Evolutionary conservation across 2,113 vertebrate species (phyloP).

Genomic region (Steatornis caripensis): DNA sequence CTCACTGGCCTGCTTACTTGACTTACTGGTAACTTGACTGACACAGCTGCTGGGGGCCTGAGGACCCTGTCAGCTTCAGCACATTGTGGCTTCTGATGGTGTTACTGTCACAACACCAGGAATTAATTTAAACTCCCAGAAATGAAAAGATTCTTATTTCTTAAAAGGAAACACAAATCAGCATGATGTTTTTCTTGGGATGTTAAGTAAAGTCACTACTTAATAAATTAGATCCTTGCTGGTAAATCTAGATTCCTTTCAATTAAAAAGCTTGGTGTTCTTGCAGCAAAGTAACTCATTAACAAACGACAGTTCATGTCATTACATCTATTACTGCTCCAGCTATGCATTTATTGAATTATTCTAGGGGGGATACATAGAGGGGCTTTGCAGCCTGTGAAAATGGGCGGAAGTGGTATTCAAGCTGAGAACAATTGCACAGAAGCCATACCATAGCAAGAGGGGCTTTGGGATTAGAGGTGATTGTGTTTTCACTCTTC

Average conservation of each 20-base stretch:
- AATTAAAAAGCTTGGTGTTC: not conserved
- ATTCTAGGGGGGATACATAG: not conserved
- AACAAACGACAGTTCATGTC: not conserved
- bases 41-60: not conserved
- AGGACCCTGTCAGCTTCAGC: not conserved
- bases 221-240: not conserved
- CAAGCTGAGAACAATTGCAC: slow-evolving; percentile 43
- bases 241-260: not conserved
- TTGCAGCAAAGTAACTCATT: not conserved
- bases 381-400: slow-evolving; percentile 2
- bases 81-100: not conserved
- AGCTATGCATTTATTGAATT: not conserved
- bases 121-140: not conserved
- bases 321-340: not conserved
- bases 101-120: not conserved
- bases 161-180: not conserved
- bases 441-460: not conserved
- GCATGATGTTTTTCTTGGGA: not conserved
- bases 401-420: slow-evolving; percentile 37
- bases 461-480: slow-evolving; percentile 55
- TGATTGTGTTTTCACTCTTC: slow-evolving; percentile 37
- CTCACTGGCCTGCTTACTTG: not conserved
- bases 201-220: not conserved
- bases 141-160: not conserved
- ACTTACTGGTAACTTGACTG: not conserved